Conservation (phyloP, 2,113 vertebrate genomes). For the Melierax canorus region DNA sequence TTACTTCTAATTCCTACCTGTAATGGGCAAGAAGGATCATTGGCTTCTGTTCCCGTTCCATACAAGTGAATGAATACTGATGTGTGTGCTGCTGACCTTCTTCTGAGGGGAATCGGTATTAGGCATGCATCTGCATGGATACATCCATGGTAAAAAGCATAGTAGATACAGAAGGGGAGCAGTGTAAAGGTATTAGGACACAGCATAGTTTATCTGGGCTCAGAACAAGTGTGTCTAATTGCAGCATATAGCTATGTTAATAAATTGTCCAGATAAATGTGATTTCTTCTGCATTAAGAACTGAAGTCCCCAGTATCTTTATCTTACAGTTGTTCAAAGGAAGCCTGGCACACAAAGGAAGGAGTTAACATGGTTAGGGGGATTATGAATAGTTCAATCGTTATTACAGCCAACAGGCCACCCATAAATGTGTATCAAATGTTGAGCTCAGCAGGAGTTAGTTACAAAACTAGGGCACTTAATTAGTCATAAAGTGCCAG, state of each 20-base stretch:
- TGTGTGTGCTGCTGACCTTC: neutral
- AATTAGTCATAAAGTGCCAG: constrained; percentile 45
- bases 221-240: neutral
- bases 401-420: constrained; percentile 30
- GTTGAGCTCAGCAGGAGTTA: constrained; percentile 57
- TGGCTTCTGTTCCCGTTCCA: neutral
- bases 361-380: constrained; percentile 15
- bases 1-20: neutral
- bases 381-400: constrained; percentile 25
- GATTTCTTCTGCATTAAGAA: neutral
- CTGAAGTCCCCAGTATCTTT: neutral
- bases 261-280: neutral
- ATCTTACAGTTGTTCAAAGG: neutral
- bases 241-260: neutral
- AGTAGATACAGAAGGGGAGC: neutral
- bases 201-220: neutral
- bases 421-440: constrained; percentile 52
- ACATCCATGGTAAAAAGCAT: neutral
- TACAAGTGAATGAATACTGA: neutral
- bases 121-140: neutral
- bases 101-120: neutral
- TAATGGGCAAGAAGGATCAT: neutral
- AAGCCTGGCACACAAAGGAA: neutral
- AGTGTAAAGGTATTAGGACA: neutral
- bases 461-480: constrained; percentile 50